Evolutionary conservation across 2,113 vertebrate genomes (phyloP).

Genomic region (Pipa parva): DNA sequence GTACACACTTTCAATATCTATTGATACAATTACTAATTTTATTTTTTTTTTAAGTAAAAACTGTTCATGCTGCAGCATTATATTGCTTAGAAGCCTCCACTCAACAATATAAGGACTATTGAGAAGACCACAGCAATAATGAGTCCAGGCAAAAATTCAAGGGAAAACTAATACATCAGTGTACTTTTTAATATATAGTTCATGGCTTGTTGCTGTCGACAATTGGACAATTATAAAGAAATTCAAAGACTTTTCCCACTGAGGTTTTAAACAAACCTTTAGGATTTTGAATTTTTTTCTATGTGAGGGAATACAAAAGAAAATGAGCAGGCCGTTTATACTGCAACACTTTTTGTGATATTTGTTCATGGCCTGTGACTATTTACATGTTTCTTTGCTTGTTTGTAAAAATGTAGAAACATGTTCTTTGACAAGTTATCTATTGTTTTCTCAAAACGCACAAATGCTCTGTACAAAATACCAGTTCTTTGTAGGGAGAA

Average conservation of each 20-base stretch:
- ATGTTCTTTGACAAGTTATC: not conserved
- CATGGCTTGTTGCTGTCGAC: not conserved
- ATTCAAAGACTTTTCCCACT: too few relatives aligned
- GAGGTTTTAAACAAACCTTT: not conserved
- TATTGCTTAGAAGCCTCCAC: slow-evolving; percentile 15
- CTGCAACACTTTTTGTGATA: not conserved
- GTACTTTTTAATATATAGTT: not conserved
- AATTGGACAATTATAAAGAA: not conserved
- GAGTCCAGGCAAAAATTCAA: not conserved
- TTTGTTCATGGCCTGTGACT: not conserved
- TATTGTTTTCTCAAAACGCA: not conserved
- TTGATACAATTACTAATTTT: slow-evolving; percentile 7
- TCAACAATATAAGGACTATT: slow-evolving; percentile 6
- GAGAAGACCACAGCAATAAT: not conserved
- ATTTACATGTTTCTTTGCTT: too few relatives aligned
- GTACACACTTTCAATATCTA: not conserved
- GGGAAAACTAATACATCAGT: too few relatives aligned
- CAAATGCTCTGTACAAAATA: not conserved
- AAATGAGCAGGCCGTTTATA: not conserved
- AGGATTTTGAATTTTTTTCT: not conserved
- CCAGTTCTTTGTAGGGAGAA: too few relatives aligned
- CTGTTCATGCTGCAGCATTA: slow-evolving; percentile 6
- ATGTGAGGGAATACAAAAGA: not conserved
- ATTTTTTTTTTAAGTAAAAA: slow-evolving; percentile 14
- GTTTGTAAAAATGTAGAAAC: too few relatives aligned